A percentile compares a stretch with the other conserved stretches of the same genome.
phyloP scores from a whole-genome alignment of 2,888 invertebrate genomes.

The Nephrotoma appendiculata region DNA sequence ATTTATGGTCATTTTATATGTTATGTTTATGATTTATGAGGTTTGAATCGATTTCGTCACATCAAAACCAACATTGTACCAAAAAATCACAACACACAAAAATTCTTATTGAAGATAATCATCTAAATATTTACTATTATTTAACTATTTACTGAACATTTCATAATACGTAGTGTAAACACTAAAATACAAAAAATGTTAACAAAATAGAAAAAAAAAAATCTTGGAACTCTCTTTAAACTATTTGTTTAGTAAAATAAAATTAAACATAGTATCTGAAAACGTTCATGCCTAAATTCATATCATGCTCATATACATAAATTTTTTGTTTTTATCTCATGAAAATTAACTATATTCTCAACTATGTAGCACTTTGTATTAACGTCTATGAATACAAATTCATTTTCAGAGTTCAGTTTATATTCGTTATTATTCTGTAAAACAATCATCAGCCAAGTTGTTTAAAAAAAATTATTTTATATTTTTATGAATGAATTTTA shows the following conservation, averaged over 20 bases:
- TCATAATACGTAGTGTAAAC: background rate
- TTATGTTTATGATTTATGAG: background rate
- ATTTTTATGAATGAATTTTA: background rate
- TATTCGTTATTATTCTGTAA: background rate
- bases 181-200: background rate
- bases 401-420: background rate
- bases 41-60: background rate
- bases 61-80: background rate
- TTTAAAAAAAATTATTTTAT: background rate
- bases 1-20: background rate
- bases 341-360: background rate
- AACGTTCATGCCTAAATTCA: background rate
- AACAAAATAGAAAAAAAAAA: background rate
- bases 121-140: background rate
- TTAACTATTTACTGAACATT: background rate
- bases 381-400: background rate
- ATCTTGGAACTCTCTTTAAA: background rate
- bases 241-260: background rate
- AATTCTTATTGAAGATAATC: background rate
- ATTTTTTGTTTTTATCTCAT: background rate
- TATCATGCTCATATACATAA: background rate
- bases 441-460: background rate
- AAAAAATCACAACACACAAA: background rate
- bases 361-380: no score
- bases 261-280: background rate